A percentile compares a stretch with the other conserved stretches of the same genome.
These are phyloP conservation scores for Diloba caeruleocephala DNA, from an alignment of 2,888 invertebrate species.

Conservation along the genomic window DNA sequence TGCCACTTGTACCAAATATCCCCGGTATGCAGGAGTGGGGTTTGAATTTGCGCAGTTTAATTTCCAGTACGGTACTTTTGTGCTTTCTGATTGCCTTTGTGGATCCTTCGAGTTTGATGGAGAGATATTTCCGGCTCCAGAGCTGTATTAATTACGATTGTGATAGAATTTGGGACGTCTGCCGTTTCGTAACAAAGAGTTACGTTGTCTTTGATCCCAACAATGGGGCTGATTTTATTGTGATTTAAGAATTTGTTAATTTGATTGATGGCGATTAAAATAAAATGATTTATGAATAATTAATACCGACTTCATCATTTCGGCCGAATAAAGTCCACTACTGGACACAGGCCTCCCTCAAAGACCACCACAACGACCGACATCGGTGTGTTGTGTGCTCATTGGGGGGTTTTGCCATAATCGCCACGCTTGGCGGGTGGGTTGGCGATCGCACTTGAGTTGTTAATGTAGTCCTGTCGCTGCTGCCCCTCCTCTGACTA, in stretches of 20 bases:
- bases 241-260: slow-evolving; percentile 51
- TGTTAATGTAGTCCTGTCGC: too few species aligned
- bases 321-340: too few species aligned
- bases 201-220: slow-evolving; percentile 71
- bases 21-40: slow-evolving; percentile 69
- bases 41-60: slow-evolving; percentile 78
- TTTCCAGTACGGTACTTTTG: slow-evolving; percentile 77
- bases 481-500: too few species aligned
- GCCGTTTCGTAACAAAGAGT: slow-evolving; percentile 58
- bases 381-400: too few species aligned
- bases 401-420: too few species aligned
- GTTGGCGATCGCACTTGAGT: too few species aligned
- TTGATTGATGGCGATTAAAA: slow-evolving; percentile 21
- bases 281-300: too few species aligned
- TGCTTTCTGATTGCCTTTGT: slow-evolving; percentile 86
- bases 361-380: too few species aligned
- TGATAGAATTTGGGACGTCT: slow-evolving; percentile 65
- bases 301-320: too few species aligned
- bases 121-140: slow-evolving; percentile 86
- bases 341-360: too few species aligned
- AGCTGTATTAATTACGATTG: slow-evolving; percentile 84
- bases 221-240: slow-evolving; percentile 49
- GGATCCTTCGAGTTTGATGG: slow-evolving; percentile 82
- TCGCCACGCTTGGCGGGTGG: too few species aligned
- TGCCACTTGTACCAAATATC: slow-evolving; percentile 81